A percentile compares a stretch with the other conserved stretches of the same genome.
phyloP scores from a whole-genome alignment of 2,113 vertebrate species.

The Nycticorax nycticorax region DNA sequence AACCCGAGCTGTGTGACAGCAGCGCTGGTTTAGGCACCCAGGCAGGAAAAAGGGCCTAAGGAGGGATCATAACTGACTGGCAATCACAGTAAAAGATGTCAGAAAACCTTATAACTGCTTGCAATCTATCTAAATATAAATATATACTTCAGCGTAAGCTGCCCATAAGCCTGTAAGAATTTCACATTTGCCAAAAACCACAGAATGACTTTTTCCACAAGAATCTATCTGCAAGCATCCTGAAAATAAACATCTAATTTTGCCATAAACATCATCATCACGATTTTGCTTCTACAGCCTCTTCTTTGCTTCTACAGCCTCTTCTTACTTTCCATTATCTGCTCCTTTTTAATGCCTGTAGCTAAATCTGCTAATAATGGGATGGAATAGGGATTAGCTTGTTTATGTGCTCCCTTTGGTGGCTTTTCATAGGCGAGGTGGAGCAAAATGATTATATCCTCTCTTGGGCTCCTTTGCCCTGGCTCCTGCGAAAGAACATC shows the following conservation, averaged over 20 bases:
- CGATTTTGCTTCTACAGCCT: background rate
- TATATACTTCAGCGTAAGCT: background rate
- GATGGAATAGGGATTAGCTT: constrained; percentile 22
- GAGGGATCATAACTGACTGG: background rate
- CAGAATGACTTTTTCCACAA: background rate
- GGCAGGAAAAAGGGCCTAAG: background rate
- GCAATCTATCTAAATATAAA: background rate
- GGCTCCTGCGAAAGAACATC: background rate
- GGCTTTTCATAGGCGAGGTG: background rate
- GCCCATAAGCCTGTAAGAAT: background rate
- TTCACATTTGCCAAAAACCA: background rate
- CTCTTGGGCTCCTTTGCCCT: background rate
- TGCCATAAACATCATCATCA: background rate
- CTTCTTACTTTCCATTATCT: background rate
- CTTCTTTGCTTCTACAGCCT: background rate
- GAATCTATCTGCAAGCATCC: background rate
- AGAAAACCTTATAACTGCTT: background rate
- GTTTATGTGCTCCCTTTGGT: background rate
- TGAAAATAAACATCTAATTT: background rate
- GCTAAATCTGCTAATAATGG: constrained; percentile 33
- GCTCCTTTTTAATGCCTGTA: background rate
- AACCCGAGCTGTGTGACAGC: background rate
- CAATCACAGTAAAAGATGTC: background rate
- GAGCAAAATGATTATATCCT: background rate
- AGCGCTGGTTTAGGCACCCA: background rate